Conservation (phyloP, 2,888 invertebrate species). For the Sesia bembeciformis region DNA sequence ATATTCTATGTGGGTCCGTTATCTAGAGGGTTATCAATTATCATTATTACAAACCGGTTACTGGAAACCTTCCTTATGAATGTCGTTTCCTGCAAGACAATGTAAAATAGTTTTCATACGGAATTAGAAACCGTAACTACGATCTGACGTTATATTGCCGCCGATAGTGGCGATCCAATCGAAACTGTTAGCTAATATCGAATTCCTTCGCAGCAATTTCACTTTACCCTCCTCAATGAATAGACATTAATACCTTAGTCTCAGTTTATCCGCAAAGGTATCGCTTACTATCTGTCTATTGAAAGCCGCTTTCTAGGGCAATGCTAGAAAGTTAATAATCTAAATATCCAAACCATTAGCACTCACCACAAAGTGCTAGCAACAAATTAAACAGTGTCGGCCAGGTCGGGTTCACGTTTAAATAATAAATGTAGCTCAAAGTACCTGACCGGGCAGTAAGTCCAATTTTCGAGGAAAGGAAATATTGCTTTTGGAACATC, state of each 20-base stretch:
- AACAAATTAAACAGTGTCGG: neutral
- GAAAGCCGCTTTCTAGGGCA: slow-evolving; percentile 36
- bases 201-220: slow-evolving; percentile 2
- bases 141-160: neutral
- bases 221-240: slow-evolving; percentile 3
- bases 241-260: slow-evolving; percentile 7
- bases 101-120: no score
- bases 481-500: neutral
- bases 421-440: no score
- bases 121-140: neutral
- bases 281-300: slow-evolving; percentile 14
- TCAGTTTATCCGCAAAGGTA: slow-evolving; percentile 14
- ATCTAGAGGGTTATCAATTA: no score
- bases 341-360: slow-evolving; percentile 35
- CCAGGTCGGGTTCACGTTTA: neutral
- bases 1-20: no score
- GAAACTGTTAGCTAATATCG: neutral
- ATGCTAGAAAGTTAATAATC: slow-evolving; percentile 50
- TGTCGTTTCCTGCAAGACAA: no score
- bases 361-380: slow-evolving; percentile 26
- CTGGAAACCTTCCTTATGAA: no score
- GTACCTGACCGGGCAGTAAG: no score
- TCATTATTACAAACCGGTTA: no score
- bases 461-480: neutral
- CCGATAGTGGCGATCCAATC: neutral